These are phyloP conservation scores for Aphyosemion australe DNA, from an alignment of 2,113 vertebrate genomes.

Conservation along the genomic window DNA sequence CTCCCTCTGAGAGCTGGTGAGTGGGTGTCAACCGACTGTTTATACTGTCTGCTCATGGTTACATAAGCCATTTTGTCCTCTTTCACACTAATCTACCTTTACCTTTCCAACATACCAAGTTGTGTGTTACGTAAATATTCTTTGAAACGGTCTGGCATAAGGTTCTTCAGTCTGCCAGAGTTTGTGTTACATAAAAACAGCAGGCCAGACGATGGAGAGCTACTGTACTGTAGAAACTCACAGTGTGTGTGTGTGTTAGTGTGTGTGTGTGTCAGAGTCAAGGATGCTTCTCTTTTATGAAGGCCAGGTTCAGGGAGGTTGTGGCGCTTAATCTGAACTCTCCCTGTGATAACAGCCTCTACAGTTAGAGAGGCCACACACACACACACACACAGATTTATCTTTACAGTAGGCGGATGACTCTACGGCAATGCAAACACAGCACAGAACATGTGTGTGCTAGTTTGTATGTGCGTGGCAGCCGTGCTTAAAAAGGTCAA, in stretches of 20 bases:
- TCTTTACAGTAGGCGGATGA: slow-evolving; percentile 48
- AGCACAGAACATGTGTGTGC: slow-evolving; percentile 14
- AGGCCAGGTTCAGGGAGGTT: slow-evolving; percentile 64
- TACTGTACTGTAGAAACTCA: slow-evolving; percentile 40
- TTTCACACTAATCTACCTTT: slow-evolving; percentile 69
- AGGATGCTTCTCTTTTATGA: slow-evolving; percentile 69
- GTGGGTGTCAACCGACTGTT: slow-evolving; percentile 77
- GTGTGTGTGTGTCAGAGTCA: slow-evolving; percentile 50
- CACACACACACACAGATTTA: slow-evolving; percentile 30
- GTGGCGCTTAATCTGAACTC: slow-evolving; percentile 64
- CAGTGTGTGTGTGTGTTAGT: neutral
- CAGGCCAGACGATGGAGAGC: slow-evolving; percentile 55
- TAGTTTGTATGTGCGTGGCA: slow-evolving; percentile 3
- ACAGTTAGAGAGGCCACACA: slow-evolving; percentile 47
- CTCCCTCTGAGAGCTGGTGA: slow-evolving; percentile 65
- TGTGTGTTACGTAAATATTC: slow-evolving; percentile 69
- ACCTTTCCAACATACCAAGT: slow-evolving; percentile 63
- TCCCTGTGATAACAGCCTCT: slow-evolving; percentile 63
- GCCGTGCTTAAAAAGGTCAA: too few species aligned
- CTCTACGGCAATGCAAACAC: slow-evolving; percentile 51
- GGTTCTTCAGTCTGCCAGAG: slow-evolving; percentile 47
- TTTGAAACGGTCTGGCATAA: slow-evolving; percentile 48
- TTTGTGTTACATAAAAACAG: slow-evolving; percentile 76
- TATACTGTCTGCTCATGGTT: slow-evolving; percentile 75
- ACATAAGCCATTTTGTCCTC: slow-evolving; percentile 72